Conservation (phyloP, 2,888 invertebrate species). For the Drosophila atroscutellata region DNA sequence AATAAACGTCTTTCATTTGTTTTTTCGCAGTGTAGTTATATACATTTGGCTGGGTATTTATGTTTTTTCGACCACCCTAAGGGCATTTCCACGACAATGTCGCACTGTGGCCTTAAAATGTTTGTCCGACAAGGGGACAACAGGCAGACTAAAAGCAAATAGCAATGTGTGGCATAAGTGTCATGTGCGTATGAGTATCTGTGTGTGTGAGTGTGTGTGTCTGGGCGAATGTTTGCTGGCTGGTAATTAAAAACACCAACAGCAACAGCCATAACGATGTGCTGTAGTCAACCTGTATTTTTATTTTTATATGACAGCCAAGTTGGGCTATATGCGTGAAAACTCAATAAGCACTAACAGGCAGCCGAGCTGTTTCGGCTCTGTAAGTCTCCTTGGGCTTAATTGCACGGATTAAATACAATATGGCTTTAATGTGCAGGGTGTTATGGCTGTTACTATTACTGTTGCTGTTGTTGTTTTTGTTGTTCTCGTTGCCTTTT, state of each 20-base stretch:
- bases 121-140: slow-evolving; percentile 43
- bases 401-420: slow-evolving; percentile 81
- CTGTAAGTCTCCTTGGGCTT: slow-evolving; percentile 73
- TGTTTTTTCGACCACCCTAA: slow-evolving; percentile 30
- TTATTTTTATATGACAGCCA: slow-evolving; percentile 63
- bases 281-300: slow-evolving; percentile 66
- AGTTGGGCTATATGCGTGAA: slow-evolving; percentile 28
- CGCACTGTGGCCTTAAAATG: slow-evolving; percentile 70
- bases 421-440: slow-evolving; percentile 71
- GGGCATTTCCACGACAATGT: slow-evolving; percentile 62
- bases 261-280: slow-evolving; percentile 27
- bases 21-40: background rate
- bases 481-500: slow-evolving; percentile 15
- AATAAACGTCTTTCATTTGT: background rate
- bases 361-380: slow-evolving; percentile 5
- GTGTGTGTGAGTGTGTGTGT: slow-evolving; percentile 7
- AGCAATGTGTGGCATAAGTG: slow-evolving; percentile 33
- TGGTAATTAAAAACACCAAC: slow-evolving; percentile 76
- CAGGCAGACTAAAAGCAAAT: slow-evolving; percentile 36
- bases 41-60: slow-evolving; percentile 6
- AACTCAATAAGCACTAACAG: slow-evolving; percentile 28
- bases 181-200: slow-evolving; percentile 19
- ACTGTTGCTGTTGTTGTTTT: slow-evolving; percentile 4
- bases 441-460: slow-evolving; percentile 13
- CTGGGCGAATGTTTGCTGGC: slow-evolving; percentile 31